These are phyloP conservation scores for Ypsolopha scabrella DNA, from an alignment of 2,888 invertebrate species.

Conservation along the genomic window DNA sequence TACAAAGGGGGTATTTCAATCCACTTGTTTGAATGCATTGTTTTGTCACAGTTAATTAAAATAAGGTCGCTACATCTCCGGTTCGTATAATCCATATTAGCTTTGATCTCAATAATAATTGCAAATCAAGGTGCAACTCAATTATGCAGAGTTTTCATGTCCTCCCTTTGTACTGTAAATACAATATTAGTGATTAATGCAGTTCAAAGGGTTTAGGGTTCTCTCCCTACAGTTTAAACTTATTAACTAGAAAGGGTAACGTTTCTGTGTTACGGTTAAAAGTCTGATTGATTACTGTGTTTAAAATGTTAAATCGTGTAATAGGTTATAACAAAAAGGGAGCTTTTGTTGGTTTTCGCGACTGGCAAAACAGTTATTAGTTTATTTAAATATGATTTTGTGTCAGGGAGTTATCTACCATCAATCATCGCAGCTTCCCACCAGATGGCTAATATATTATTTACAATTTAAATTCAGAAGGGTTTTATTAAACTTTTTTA, in stretches of 20 bases:
- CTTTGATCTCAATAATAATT: neutral
- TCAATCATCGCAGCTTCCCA: neutral
- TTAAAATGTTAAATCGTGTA: neutral
- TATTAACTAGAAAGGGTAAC: conserved; percentile 14
- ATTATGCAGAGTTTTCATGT: neutral
- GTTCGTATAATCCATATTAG: neutral
- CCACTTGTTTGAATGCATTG: too few species aligned
- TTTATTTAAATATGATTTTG: neutral
- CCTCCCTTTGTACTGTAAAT: conserved; percentile 12
- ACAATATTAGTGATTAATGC: conserved; percentile 45
- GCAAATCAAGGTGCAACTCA: neutral
- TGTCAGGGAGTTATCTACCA: neutral
- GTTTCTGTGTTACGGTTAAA: conserved; percentile 26
- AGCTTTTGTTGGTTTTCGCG: neutral
- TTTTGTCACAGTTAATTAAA: too few species aligned
- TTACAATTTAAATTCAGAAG: too few species aligned
- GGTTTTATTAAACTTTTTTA: too few species aligned
- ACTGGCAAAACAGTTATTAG: neutral
- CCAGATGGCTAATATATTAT: too few species aligned
- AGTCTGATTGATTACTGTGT: conserved; percentile 24
- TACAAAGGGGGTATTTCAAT: too few species aligned
- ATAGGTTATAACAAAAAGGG: neutral
- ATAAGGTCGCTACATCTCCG: too few species aligned
- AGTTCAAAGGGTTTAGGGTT: conserved; percentile 31
- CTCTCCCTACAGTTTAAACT: neutral